Conservation (phyloP, 2,797 vertebrate species). For the Schizothorax lantsangensis region DNA sequence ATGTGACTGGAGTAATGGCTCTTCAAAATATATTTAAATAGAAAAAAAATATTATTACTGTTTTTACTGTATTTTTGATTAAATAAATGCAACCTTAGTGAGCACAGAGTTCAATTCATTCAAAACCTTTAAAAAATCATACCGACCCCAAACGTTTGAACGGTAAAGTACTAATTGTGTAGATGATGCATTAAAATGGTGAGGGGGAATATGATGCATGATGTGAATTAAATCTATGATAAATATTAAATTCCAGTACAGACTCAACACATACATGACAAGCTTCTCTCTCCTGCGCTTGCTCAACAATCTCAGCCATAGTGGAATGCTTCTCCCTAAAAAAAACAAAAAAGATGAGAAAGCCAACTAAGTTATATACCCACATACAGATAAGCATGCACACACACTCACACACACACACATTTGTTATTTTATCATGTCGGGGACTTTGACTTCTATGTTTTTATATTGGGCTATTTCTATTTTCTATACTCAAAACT, state of each 20-base stretch:
- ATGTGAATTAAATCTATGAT: not conserved
- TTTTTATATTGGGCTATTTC: not conserved
- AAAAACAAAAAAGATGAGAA: conserved; percentile 33
- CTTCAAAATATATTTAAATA: not conserved
- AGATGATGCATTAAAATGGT: not conserved
- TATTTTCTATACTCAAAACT: not conserved
- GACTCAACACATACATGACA: conserved; percentile 74
- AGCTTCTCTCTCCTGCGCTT: conserved; percentile 90
- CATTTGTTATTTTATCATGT: not conserved
- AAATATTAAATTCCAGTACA: conserved; percentile 16
- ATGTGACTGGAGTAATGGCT: not conserved
- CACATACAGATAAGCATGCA: not conserved
- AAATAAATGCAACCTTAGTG: not conserved
- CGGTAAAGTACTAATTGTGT: not conserved
- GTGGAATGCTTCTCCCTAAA: conserved; percentile 84
- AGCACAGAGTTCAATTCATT: not conserved
- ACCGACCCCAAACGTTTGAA: not conserved
- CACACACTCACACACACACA: too few species aligned
- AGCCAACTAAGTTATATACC: conserved; percentile 4
- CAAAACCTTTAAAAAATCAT: not conserved
- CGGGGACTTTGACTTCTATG: not conserved
- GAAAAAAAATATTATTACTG: not conserved
- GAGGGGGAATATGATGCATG: not conserved
- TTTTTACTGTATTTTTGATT: not conserved
- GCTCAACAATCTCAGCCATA: conserved; percentile 93